Evolutionary conservation across 1,140 invertebrate genomes (phyloP), one percentile per base, ranked within the genome.

Genomic region (Pogonomyrmex californicus): DNA sequence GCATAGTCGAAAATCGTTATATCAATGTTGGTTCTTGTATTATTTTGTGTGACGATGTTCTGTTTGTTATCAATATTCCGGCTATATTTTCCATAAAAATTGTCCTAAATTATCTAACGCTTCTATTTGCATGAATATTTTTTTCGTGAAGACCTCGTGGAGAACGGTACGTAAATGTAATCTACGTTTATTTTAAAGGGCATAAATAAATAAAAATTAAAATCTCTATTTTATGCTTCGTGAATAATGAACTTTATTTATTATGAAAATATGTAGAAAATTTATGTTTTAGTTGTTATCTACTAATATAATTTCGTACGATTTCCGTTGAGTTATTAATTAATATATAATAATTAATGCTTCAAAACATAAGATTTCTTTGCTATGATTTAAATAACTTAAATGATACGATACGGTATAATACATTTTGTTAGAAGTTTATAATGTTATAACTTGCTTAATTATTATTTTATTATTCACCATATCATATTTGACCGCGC

Each of bases 191-290:
- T 23, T 54, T 14, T 12, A 44, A 83, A 83, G 68, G 79, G 79
- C 79, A 83, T 33, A 44, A 33, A 41, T 83, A 82, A 82, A 73
- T 79, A 3, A 82, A 17, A 68, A 36, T 7, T 12, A 47, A 82
- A 82, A 23, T 47, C 7, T 47, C 7, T 7, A 47, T 1, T 23
- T 58, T 2, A n/a, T 17, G 38, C 47, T 41, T 10, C 10, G 65
- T 54, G 58, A 49, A n/a, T 12, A 36, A 1, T 36, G 17, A 38
- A 30, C 1, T 60, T 71, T 47, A 56, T 10, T n/a, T 12, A 23
- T 23, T 23, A 23, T 23, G 2, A 14, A 56, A 23, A 56, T 56
- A 12, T 2, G n/a, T 30, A 9, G 14, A 54, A 56, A 33, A 58
- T 47, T 81, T 36, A 70, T 1, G 3, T 58, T 38, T 70, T 7